Conservation (phyloP, 2,113 vertebrate species). For the Ameiurus melas region DNA sequence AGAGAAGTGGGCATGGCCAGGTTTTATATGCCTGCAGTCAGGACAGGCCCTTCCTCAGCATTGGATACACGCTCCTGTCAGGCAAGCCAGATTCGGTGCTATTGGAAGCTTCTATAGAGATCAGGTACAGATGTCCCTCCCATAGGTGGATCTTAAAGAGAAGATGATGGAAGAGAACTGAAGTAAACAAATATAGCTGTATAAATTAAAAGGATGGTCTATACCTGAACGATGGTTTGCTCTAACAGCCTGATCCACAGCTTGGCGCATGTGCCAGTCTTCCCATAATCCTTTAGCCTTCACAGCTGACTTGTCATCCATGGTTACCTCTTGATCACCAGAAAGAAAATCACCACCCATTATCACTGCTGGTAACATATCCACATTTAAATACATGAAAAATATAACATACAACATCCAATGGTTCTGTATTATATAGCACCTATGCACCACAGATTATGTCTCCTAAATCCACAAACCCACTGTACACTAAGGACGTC, state of each 20-base stretch:
- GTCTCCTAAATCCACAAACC: background rate
- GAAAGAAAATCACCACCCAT: conserved; percentile 12
- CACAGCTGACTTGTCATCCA: conserved; percentile 73
- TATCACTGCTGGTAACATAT: background rate
- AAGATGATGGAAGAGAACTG: background rate
- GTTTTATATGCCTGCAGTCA: background rate
- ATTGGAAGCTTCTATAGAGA: background rate
- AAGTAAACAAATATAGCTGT: background rate
- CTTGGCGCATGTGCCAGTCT: conserved; percentile 79
- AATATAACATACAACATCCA: background rate
- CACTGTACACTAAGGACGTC: background rate
- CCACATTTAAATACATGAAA: background rate
- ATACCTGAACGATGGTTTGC: conserved; percentile 76
- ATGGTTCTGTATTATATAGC: background rate
- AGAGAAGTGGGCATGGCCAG: too few species aligned
- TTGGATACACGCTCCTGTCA: background rate
- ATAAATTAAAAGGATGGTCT: background rate
- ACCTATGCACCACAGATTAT: background rate
- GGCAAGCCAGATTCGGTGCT: too few species aligned
- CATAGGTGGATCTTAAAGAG: background rate
- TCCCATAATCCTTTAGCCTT: conserved; percentile 80
- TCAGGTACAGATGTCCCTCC: background rate
- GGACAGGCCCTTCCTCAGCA: background rate
- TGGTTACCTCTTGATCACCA: conserved; percentile 67
- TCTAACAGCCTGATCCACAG: conserved; percentile 68